Evolutionary conservation across 2,888 invertebrate genomes (phyloP).

Genomic region (Ormyrus nitidulus): DNA sequence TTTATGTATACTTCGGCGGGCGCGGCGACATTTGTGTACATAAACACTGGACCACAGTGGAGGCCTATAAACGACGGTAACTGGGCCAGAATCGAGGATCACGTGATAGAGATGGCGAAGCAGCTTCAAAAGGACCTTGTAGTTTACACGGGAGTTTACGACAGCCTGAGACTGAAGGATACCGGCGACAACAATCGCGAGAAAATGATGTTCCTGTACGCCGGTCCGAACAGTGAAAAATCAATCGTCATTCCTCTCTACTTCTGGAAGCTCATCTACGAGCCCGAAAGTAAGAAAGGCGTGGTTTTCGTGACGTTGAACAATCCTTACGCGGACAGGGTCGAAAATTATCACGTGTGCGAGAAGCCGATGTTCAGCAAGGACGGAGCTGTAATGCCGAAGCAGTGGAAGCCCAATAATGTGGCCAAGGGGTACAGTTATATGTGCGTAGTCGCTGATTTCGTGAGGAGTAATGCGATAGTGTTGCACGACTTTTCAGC

Average conservation of each 20-base stretch:
- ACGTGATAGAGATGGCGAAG: slow-evolving; percentile 27
- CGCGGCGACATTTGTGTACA: slow-evolving; percentile 26
- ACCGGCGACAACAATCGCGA: slow-evolving; percentile 24
- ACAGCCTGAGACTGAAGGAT: slow-evolving; percentile 29
- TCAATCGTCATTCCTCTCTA: slow-evolving; percentile 33
- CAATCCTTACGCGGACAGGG: slow-evolving; percentile 17
- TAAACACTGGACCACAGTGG: slow-evolving; percentile 44
- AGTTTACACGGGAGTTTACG: slow-evolving; percentile 18
- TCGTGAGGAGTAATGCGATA: slow-evolving; percentile 20
- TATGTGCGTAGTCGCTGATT: slow-evolving; percentile 44
- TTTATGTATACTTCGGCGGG: slow-evolving; percentile 29
- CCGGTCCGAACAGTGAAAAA: slow-evolving; percentile 6
- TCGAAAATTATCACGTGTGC: slow-evolving; percentile 36
- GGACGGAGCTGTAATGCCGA: slow-evolving; percentile 14
- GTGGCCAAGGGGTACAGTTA: slow-evolving; percentile 29
- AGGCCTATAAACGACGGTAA: slow-evolving; percentile 29
- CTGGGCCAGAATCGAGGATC: slow-evolving; percentile 33
- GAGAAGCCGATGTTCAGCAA: slow-evolving; percentile 42
- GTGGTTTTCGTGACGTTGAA: slow-evolving; percentile 44
- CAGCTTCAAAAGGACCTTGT: slow-evolving; percentile 29
- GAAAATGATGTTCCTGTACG: slow-evolving; percentile 37
- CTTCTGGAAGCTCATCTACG: slow-evolving; percentile 42
- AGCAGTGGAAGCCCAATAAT: slow-evolving; percentile 27
- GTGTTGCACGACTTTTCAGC: slow-evolving; percentile 21
- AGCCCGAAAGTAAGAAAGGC: slow-evolving; percentile 11